Conservation (phyloP, 2,113 vertebrate genomes). For the Rhinolophus ferrumequinum region DNA sequence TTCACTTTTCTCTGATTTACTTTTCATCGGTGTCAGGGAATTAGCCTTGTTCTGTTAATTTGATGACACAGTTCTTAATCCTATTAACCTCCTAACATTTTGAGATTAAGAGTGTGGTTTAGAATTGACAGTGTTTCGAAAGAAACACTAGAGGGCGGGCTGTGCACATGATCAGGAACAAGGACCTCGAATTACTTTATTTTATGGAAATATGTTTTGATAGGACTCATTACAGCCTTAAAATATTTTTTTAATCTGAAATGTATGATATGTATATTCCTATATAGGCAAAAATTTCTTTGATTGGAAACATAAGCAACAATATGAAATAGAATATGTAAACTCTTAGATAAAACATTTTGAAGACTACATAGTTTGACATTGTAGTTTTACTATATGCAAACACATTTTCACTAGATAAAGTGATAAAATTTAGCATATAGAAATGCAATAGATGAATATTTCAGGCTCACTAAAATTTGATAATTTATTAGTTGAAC, state of each 20-base stretch:
- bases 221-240: neutral
- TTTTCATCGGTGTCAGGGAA: conserved; percentile 79
- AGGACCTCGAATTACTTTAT: neutral
- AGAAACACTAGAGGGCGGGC: conserved; percentile 84
- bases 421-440: neutral
- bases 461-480: neutral
- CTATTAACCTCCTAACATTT: conserved; percentile 82
- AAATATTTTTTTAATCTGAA: neutral
- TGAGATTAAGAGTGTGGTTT: conserved; percentile 77
- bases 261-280: neutral
- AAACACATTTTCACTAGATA: conserved; percentile 37
- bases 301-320: neutral
- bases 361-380: neutral
- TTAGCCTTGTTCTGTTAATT: conserved; percentile 83
- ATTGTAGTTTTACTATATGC: neutral
- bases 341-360: neutral
- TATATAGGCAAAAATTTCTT: neutral
- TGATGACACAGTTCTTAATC: conserved; percentile 88
- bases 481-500: neutral
- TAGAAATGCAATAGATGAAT: neutral
- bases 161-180: neutral
- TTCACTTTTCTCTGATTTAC: conserved; percentile 79
- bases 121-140: conserved; percentile 35
- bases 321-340: neutral
- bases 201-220: neutral